phyloP scores from a whole-genome alignment of 2,888 invertebrate species.

The Aradus depressus region DNA sequence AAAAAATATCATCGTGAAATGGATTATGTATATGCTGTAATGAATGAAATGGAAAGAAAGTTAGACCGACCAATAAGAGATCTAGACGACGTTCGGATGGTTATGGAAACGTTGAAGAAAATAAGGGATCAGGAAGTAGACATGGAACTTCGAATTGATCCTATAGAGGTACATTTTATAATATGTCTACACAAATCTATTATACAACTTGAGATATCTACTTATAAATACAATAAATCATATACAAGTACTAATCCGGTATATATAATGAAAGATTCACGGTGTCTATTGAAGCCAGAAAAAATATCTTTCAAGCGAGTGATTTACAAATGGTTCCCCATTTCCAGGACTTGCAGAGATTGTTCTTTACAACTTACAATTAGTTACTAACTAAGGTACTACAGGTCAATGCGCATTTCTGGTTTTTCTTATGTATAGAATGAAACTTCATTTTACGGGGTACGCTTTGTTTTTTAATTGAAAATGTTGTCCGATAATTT shows the following conservation, averaged over 20 bases:
- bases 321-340: no score
- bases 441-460: no score
- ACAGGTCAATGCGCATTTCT: no score
- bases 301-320: no score
- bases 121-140: constrained; percentile 91
- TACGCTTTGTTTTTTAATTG: no score
- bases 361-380: no score
- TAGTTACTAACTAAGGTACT: no score
- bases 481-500: no score
- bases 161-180: constrained; percentile 59
- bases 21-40: constrained; percentile 86
- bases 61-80: constrained; percentile 79
- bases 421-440: no score
- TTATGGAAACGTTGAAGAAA: constrained; percentile 88
- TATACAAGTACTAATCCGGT: background rate
- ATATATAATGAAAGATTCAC: background rate
- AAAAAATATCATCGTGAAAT: constrained; percentile 83
- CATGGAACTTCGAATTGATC: constrained; percentile 86
- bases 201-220: background rate
- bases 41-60: constrained; percentile 84
- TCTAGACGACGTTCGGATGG: constrained; percentile 83
- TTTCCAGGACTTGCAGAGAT: no score
- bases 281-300: no score
- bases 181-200: background rate
- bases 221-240: background rate